phyloP scores from a whole-genome alignment of 2,113 vertebrate genomes.

The Mustela lutreola region DNA sequence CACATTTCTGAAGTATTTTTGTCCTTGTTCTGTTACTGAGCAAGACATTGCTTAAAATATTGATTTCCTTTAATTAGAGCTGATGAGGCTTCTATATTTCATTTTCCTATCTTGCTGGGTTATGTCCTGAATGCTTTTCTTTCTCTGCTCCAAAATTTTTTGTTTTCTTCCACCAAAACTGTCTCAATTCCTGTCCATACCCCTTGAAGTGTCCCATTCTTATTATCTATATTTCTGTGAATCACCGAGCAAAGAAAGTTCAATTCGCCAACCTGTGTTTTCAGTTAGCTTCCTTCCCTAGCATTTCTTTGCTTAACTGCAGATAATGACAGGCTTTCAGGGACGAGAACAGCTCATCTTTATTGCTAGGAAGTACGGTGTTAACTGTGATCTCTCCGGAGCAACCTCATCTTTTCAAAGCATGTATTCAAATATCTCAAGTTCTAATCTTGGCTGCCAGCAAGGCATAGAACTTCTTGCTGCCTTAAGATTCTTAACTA shows the following conservation, averaged over 20 bases:
- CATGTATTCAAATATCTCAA: conserved; percentile 27
- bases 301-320: conserved; percentile 9
- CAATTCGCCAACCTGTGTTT: neutral
- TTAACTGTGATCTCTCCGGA: neutral
- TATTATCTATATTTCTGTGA: conserved; percentile 30
- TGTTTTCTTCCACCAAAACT: conserved; percentile 52
- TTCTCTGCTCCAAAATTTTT: conserved; percentile 42
- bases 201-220: neutral
- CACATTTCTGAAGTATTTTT: conserved; percentile 66
- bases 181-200: conserved; percentile 27
- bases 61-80: conserved; percentile 75
- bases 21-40: conserved; percentile 62
- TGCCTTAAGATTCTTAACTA: conserved; percentile 2
- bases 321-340: conserved; percentile 29
- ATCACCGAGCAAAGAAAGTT: conserved; percentile 42
- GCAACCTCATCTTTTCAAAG: neutral
- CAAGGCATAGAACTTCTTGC: conserved; percentile 8
- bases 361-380: neutral
- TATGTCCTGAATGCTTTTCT: conserved; percentile 60
- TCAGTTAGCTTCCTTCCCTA: neutral
- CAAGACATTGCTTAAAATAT: conserved; percentile 76
- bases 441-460: conserved; percentile 50
- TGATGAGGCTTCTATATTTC: conserved; percentile 63
- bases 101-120: conserved; percentile 71
- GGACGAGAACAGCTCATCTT: conserved; percentile 12